Conservation (phyloP, 2,888 invertebrate species). For the Polydrusus tereticollis region DNA sequence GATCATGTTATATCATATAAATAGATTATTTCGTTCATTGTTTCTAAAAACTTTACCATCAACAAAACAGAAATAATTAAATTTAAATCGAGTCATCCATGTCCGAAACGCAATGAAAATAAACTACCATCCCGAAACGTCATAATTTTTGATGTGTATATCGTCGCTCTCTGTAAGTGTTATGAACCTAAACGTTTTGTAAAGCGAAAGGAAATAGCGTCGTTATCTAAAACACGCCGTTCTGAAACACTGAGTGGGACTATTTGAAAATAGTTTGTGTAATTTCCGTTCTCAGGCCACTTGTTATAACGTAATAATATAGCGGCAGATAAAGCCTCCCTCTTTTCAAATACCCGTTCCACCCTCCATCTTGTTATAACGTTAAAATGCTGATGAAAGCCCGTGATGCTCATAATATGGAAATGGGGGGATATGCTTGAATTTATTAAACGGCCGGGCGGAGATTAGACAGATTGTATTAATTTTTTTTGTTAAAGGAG, state of each 20-base stretch:
- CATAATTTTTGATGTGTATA: slow-evolving; percentile 41
- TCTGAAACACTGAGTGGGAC: slow-evolving; percentile 66
- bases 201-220: slow-evolving; percentile 66
- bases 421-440: slow-evolving; percentile 20
- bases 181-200: slow-evolving; percentile 58
- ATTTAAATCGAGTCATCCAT: slow-evolving; percentile 30
- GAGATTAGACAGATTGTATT: slow-evolving; percentile 6
- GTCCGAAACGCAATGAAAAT: slow-evolving; percentile 26
- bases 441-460: slow-evolving; percentile 12
- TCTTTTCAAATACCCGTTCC: slow-evolving; percentile 45
- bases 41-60: background rate
- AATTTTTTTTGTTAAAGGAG: background rate
- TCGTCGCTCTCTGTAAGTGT: slow-evolving; percentile 26
- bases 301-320: slow-evolving; percentile 68
- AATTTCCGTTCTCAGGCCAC: slow-evolving; percentile 68
- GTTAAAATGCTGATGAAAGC: slow-evolving; percentile 33
- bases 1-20: background rate
- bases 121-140: slow-evolving; percentile 34
- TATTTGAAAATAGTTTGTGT: slow-evolving; percentile 69
- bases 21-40: too few relatives aligned
- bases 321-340: slow-evolving; percentile 61
- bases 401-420: slow-evolving; percentile 12
- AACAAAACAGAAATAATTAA: slow-evolving; percentile 6
- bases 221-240: slow-evolving; percentile 65
- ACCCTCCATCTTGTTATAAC: slow-evolving; percentile 29